Conservation (phyloP, 2,797 vertebrate genomes). For the Gorsachius magnificus region DNA sequence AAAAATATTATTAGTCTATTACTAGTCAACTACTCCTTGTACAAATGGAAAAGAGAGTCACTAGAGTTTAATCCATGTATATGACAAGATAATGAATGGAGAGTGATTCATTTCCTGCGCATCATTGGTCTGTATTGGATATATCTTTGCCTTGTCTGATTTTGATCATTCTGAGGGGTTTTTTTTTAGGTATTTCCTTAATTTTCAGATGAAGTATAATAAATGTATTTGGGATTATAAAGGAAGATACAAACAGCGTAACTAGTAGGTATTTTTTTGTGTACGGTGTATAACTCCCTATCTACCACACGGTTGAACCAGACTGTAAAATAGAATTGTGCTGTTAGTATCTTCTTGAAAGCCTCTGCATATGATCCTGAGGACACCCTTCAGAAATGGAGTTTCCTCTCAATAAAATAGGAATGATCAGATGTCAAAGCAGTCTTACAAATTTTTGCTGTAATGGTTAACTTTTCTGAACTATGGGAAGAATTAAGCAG, state of each 20-base stretch:
- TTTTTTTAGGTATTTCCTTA: background rate
- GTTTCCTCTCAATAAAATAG: background rate
- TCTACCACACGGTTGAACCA: background rate
- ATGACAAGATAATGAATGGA: background rate
- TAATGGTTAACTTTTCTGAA: background rate
- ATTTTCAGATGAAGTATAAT: background rate
- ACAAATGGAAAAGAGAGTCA: background rate
- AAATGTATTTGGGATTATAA: background rate
- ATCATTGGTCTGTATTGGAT: background rate
- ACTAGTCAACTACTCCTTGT: background rate
- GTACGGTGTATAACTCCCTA: background rate
- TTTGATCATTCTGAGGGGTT: background rate
- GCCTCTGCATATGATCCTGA: background rate
- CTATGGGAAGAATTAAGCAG: background rate
- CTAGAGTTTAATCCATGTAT: background rate
- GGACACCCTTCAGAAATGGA: background rate
- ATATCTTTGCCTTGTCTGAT: background rate
- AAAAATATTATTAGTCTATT: too few species aligned
- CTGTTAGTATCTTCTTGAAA: background rate
- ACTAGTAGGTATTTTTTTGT: background rate
- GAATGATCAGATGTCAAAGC: background rate
- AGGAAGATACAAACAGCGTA: background rate
- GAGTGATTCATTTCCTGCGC: background rate
- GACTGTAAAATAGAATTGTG: background rate
- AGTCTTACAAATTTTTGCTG: background rate